These are phyloP conservation scores for Nothobranchius furzeri DNA, from an alignment of 2,113 vertebrate genomes.

Conservation along the genomic window DNA sequence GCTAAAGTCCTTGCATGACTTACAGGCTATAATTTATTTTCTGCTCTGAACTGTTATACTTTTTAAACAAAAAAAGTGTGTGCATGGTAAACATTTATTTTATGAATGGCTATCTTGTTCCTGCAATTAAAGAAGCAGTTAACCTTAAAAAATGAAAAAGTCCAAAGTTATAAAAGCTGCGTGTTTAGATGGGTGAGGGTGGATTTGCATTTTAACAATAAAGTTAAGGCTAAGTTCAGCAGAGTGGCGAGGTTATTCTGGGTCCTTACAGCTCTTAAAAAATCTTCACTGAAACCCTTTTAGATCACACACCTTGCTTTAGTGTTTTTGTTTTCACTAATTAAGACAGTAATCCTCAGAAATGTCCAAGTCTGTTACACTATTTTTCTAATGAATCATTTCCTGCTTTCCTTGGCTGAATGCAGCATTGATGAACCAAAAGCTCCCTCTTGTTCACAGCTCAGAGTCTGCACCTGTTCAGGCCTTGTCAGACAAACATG, in stretches of 20 bases:
- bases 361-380: slow-evolving; percentile 44
- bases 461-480: slow-evolving; percentile 4
- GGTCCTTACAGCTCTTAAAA: slow-evolving; percentile 6
- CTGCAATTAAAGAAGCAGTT: slow-evolving; percentile 14
- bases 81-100: slow-evolving; percentile 41
- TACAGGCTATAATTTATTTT: slow-evolving; percentile 45
- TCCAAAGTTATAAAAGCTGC: slow-evolving; percentile 17
- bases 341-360: slow-evolving; percentile 60
- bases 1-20: slow-evolving; percentile 65
- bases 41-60: slow-evolving; percentile 41
- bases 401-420: slow-evolving; percentile 27
- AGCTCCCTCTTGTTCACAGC: not conserved
- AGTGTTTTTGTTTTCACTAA: slow-evolving; percentile 65
- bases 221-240: slow-evolving; percentile 17
- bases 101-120: slow-evolving; percentile 49
- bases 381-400: slow-evolving; percentile 33
- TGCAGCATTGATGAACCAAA: slow-evolving; percentile 17
- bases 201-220: not conserved
- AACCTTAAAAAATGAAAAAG: slow-evolving; percentile 17
- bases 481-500: not conserved
- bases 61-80: slow-evolving; percentile 29
- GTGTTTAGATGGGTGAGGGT: not conserved
- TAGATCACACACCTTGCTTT: slow-evolving; percentile 44
- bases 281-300: slow-evolving; percentile 26
- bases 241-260: slow-evolving; percentile 14